Conservation (phyloP, 2,797 vertebrate species). For the Pampus argenteus region DNA sequence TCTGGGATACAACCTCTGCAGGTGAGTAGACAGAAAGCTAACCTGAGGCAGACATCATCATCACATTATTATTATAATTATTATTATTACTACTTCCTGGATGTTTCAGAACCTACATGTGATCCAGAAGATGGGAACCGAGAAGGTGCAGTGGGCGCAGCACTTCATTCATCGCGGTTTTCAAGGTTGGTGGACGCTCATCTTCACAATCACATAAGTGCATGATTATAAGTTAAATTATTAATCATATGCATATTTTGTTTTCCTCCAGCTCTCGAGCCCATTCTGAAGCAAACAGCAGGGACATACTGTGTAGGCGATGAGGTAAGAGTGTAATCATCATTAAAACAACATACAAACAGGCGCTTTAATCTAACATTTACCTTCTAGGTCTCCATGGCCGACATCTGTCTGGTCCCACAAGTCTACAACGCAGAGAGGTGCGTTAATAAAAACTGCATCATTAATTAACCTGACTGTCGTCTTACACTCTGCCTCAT, state of each 20-base stretch:
- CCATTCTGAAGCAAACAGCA: slow-evolving; percentile 88
- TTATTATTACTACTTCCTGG: no score
- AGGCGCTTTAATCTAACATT: slow-evolving; percentile 13
- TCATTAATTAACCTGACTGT: neutral
- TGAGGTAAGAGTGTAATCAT: slow-evolving; percentile 84
- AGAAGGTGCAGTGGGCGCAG: slow-evolving; percentile 91
- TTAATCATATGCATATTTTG: slow-evolving; percentile 1
- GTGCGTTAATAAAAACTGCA: slow-evolving; percentile 75
- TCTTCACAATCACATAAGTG: neutral
- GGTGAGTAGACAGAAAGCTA: slow-evolving; percentile 75
- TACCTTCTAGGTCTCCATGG: slow-evolving; percentile 92
- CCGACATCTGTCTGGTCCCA: slow-evolving; percentile 95
- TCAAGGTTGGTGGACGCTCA: slow-evolving; percentile 80
- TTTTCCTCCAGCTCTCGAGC: slow-evolving; percentile 89
- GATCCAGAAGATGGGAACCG: slow-evolving; percentile 89
- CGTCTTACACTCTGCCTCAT: neutral
- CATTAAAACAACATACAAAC: neutral
- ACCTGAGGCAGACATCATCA: neutral
- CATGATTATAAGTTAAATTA: slow-evolving; percentile 1
- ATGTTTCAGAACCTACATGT: slow-evolving; percentile 88
- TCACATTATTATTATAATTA: no score
- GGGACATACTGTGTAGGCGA: slow-evolving; percentile 93
- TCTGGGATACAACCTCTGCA: slow-evolving; percentile 97
- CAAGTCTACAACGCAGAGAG: slow-evolving; percentile 96
- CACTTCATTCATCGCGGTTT: slow-evolving; percentile 90